These are phyloP conservation scores for Tenthredo livida DNA, from an alignment of 2,888 invertebrate genomes.

Conservation along the genomic window DNA sequence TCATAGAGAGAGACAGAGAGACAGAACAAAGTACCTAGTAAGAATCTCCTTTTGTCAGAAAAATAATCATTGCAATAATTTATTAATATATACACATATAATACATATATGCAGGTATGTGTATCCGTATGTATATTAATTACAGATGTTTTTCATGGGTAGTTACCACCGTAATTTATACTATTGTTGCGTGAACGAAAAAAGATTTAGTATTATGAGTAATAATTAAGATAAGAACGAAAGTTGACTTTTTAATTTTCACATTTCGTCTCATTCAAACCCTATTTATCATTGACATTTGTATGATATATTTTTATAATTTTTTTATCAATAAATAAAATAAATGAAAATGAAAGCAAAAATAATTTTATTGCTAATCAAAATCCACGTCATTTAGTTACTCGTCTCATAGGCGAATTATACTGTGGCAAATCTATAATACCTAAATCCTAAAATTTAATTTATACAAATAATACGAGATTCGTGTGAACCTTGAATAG, in stretches of 20 bases:
- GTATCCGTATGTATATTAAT: constrained; percentile 50
- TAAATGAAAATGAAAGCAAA: background rate
- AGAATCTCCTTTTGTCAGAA: constrained; percentile 41
- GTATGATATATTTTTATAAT: constrained; percentile 3
- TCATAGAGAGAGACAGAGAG: background rate
- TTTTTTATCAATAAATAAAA: background rate
- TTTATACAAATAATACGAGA: constrained; percentile 23
- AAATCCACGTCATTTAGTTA: constrained; percentile 13
- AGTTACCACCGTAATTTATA: constrained; percentile 2
- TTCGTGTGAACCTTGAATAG: constrained; percentile 7
- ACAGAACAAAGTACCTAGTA: background rate
- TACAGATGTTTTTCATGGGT: constrained; percentile 39
- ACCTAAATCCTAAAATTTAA: background rate
- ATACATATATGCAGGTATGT: constrained; percentile 24
- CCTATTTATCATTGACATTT: background rate
- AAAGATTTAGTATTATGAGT: background rate
- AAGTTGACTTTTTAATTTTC: background rate
- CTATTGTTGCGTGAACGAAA: constrained; percentile 9
- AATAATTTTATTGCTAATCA: background rate
- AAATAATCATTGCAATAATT: constrained; percentile 40
- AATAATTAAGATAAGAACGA: background rate
- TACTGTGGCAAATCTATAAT: background rate
- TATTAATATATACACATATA: constrained; percentile 30
- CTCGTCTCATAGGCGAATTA: constrained; percentile 13
- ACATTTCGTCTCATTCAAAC: background rate